phyloP scores from a whole-genome alignment of 2,888 invertebrate species.

The Scaptomyza polygonia region DNA sequence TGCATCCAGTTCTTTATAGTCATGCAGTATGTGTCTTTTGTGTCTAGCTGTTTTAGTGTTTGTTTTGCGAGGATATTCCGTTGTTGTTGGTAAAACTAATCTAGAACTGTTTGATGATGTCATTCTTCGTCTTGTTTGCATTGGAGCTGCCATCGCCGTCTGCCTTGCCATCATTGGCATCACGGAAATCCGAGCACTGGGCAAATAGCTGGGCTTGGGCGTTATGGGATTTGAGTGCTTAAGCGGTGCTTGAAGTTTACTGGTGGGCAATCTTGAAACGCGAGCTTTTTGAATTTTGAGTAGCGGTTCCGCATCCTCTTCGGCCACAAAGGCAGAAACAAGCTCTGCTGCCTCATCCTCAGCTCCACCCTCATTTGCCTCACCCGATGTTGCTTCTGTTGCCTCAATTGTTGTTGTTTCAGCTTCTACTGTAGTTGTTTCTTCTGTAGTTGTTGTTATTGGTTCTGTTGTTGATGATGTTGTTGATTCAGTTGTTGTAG shows the following conservation, averaged over 20 bases:
- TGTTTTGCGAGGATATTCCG: conserved; percentile 22
- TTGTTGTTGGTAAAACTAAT: conserved; percentile 26
- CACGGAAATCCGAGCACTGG: conserved; percentile 58
- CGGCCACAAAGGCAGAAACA: conserved; percentile 76
- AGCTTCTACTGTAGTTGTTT: conserved; percentile 46
- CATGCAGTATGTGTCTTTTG: conserved; percentile 72
- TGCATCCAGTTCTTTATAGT: conserved; percentile 76
- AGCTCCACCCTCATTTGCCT: conserved; percentile 53
- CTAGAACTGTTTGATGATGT: conserved; percentile 11
- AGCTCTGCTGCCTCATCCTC: conserved; percentile 76
- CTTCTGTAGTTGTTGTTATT: conserved; percentile 50
- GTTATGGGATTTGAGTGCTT: conserved; percentile 67
- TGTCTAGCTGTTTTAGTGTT: conserved; percentile 47
- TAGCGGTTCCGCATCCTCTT: conserved; percentile 72
- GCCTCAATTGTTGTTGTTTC: conserved; percentile 48
- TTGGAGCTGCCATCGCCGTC: conserved; percentile 40
- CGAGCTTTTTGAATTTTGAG: conserved; percentile 77
- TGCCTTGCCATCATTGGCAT: conserved; percentile 69
- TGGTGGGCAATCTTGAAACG: conserved; percentile 70
- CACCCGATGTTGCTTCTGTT: conserved; percentile 56
- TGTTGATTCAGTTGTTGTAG: conserved; percentile 41
- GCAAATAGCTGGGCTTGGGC: conserved; percentile 67
- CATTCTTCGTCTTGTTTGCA: conserved; percentile 12
- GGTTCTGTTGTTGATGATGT: conserved; percentile 34
- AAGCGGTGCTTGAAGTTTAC: conserved; percentile 77